phyloP scores from a whole-genome alignment of 2,888 invertebrate species.

The Penaeus monodon region DNA sequence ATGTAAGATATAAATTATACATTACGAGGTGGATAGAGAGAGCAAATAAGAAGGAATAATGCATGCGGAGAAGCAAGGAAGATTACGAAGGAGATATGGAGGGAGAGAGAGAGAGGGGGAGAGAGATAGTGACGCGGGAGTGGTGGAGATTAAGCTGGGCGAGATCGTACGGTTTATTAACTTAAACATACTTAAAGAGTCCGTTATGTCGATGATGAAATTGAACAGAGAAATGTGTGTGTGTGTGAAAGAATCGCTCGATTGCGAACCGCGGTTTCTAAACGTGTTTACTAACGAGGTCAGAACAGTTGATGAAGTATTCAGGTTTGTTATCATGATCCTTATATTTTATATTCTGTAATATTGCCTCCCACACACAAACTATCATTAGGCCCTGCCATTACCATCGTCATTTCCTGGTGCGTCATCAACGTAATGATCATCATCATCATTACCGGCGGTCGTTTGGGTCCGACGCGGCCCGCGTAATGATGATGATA shows the following conservation, averaged over 20 bases:
- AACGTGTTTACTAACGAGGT: constrained; percentile 33
- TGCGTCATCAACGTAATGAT: constrained; percentile 65
- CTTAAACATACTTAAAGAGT: not conserved
- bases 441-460: constrained; percentile 64
- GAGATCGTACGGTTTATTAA: too few relatives aligned
- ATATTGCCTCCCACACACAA: constrained; percentile 52
- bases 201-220: not conserved
- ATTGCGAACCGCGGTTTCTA: not conserved
- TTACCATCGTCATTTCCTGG: constrained; percentile 63
- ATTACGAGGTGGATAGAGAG: too few relatives aligned
- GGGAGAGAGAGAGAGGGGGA: not conserved
- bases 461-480: constrained; percentile 62
- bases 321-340: constrained; percentile 43
- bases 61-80: not conserved
- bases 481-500: constrained; percentile 64
- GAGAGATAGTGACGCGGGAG: not conserved
- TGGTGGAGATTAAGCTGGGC: not conserved
- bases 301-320: constrained; percentile 21
- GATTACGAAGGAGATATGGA: not conserved
- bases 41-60: too few relatives aligned
- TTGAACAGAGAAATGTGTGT: not conserved
- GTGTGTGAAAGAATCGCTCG: not conserved
- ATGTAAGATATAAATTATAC: too few relatives aligned
- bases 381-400: constrained; percentile 62
- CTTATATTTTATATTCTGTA: constrained; percentile 52